Evolutionary conservation across 2,888 invertebrate genomes (phyloP), one percentile per base, ranked within the genome.

Genomic region (Tetragonisca angustula): DNA sequence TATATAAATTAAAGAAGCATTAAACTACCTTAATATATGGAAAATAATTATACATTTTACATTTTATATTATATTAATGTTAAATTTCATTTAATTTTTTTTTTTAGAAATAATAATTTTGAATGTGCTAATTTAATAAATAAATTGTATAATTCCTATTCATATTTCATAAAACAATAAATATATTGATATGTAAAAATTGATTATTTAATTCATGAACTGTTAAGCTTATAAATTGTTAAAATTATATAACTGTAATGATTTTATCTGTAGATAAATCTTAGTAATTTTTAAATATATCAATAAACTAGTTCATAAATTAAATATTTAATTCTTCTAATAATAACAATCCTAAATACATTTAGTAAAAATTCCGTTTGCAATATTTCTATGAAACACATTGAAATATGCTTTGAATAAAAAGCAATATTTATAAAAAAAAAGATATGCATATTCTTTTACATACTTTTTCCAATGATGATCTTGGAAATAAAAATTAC

Each of bases 151-250:
- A 13, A 54, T 54, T 49, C 56, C 50, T 56, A 56, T 19, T 49
- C 6, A 4, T 13, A 4, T 56, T 49, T 49, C 11, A 68, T 19
- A 49, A 52, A 36, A 49, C 50, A 50, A 2, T 19, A 15, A n/a
- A 17, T 3, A 61, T 61, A 19, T 27, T 17, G 13, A 32, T 68
- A 11, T 43, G 19, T n/a, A 9, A 69, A 50, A 80, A 74, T 74
- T 74, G 52, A 64, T 69, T 27, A 64, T 76, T 69, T 69, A 64
- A 74, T 56, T 80, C 27, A n/a, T 62, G 50, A 74, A 80, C 52
- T 52, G 2, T 36, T 68, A 15, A 54, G 21, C 17, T 27, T n/a
- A 27, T 5, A 0, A 27, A 64, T n/a, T 36, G 17, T 43, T 52
- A 52, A 21, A 9, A 27, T 17, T 32, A 43, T 43, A 24, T 43